A percentile compares a stretch with the other conserved stretches of the same genome.
These are phyloP conservation scores for Alloplasta piceator DNA, from an alignment of 2,888 invertebrate genomes.

Conservation along the genomic window DNA sequence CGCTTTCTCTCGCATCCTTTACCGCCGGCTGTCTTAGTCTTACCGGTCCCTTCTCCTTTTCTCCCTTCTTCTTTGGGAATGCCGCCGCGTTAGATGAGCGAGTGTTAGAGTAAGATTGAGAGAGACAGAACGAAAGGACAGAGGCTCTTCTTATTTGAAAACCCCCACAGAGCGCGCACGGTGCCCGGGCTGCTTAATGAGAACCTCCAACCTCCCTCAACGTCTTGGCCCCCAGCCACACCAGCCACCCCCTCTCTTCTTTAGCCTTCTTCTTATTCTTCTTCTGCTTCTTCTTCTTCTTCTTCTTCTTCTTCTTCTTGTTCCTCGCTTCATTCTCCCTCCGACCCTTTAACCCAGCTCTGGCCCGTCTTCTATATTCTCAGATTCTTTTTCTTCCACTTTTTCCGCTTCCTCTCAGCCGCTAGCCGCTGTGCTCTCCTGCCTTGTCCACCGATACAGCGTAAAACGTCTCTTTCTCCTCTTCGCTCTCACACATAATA, in stretches of 20 bases:
- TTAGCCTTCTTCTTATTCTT: background rate
- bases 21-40: slow-evolving; percentile 69
- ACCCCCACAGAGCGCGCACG: slow-evolving; percentile 72
- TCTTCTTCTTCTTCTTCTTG: background rate
- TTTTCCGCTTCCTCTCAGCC: slow-evolving; percentile 42
- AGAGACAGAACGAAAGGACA: slow-evolving; percentile 36
- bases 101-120: background rate
- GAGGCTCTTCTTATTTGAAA: slow-evolving; percentile 69
- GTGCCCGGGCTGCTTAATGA: slow-evolving; percentile 83
- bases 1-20: slow-evolving; percentile 55
- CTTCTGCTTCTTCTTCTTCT: slow-evolving; percentile 19
- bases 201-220: slow-evolving; percentile 79
- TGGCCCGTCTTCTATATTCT: slow-evolving; percentile 40
- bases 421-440: slow-evolving; percentile 3
- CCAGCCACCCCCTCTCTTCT: slow-evolving; percentile 33
- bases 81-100: slow-evolving; percentile 67
- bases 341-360: background rate
- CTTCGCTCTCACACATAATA: slow-evolving; percentile 2
- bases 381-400: slow-evolving; percentile 47
- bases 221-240: slow-evolving; percentile 60
- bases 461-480: slow-evolving; percentile 45
- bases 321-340: background rate
- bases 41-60: slow-evolving; percentile 73
- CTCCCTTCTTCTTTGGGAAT: slow-evolving; percentile 74
- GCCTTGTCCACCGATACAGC: slow-evolving; percentile 53